Conservation (phyloP, 1,140 invertebrate genomes). For the Cydia amplana region DNA sequence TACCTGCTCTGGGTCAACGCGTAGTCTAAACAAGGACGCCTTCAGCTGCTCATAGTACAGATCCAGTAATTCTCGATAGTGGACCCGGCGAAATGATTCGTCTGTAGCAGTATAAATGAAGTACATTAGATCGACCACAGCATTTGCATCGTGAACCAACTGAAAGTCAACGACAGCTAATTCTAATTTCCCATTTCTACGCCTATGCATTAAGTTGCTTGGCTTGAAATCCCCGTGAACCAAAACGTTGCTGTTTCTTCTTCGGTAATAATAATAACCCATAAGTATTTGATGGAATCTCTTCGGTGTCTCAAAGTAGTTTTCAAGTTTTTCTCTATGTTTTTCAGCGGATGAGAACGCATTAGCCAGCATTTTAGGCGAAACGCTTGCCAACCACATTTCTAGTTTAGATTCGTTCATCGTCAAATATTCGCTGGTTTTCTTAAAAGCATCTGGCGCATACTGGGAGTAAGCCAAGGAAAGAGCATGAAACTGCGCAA, state of each 20-base stretch:
- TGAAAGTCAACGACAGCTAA: neutral
- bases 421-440: neutral
- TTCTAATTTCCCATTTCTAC: neutral
- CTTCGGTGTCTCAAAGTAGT: neutral
- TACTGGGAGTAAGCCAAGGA: neutral
- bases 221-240: slow-evolving; percentile 3
- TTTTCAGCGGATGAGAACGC: neutral
- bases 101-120: neutral
- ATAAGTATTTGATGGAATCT: neutral
- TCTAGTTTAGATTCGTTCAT: neutral
- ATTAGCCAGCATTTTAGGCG: neutral
- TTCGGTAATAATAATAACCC: neutral
- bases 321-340: neutral
- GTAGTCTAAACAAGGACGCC: neutral
- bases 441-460: neutral
- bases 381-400: neutral
- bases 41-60: slow-evolving; percentile 1
- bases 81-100: neutral
- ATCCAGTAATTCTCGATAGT: neutral
- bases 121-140: neutral
- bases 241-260: neutral
- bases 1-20: neutral
- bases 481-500: neutral
- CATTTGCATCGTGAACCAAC: neutral
- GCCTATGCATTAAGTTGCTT: neutral